phyloP scores from a whole-genome alignment of 2,888 invertebrate genomes.

The Drosophila borborema region DNA sequence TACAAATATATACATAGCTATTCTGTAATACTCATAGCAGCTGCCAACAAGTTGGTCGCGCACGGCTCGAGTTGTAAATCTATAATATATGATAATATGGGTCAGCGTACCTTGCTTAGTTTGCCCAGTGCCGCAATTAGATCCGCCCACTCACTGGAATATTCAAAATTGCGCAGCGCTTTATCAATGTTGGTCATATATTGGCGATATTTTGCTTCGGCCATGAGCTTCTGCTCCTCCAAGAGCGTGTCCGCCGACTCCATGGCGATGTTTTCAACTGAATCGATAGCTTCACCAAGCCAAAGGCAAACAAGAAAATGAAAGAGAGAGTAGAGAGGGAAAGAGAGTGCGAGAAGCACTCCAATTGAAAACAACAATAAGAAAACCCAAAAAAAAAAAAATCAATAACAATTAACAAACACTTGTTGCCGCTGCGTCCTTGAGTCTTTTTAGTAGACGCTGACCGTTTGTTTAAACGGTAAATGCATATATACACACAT shows the following conservation, averaged over 20 bases:
- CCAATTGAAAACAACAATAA: constrained; percentile 24
- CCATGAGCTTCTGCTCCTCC: constrained; percentile 93
- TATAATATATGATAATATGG: not conserved
- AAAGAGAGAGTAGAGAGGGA: not conserved
- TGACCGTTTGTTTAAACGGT: constrained; percentile 28
- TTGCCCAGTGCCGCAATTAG: constrained; percentile 95
- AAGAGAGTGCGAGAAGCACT: not conserved
- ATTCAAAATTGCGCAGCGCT: constrained; percentile 95
- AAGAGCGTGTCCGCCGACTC: constrained; percentile 84
- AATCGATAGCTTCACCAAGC: constrained; percentile 12
- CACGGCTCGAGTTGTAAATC: not conserved
- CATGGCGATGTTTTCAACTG: constrained; percentile 68
- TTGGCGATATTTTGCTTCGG: constrained; percentile 92
- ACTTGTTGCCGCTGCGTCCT: constrained; percentile 66
- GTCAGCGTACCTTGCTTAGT: constrained; percentile 90
- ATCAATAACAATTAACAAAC: constrained; percentile 71
- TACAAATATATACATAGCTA: not conserved
- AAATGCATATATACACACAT: constrained; percentile 27
- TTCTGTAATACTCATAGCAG: not conserved
- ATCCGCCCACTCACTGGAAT: constrained; percentile 98
- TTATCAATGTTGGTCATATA: constrained; percentile 93
- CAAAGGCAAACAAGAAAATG: not conserved
- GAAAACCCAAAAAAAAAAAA: constrained; percentile 40
- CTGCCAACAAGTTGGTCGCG: not conserved
- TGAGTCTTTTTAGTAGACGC: constrained; percentile 26